phyloP scores from a whole-genome alignment of 2,888 invertebrate genomes.

The Salticus scenicus region DNA sequence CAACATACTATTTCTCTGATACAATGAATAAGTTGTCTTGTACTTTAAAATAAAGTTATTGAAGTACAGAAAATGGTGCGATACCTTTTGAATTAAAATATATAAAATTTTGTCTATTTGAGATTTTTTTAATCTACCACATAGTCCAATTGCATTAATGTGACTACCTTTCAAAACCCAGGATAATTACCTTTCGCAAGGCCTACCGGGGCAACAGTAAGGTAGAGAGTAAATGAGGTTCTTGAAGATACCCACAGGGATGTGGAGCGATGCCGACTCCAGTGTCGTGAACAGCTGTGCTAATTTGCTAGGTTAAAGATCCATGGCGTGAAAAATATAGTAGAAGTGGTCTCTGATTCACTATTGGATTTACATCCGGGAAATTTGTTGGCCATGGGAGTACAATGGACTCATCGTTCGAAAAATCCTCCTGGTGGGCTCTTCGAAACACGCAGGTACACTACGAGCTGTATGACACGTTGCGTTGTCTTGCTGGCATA shows the following conservation, averaged over 20 bases:
- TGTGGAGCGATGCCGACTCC: neutral
- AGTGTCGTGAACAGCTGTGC: neutral
- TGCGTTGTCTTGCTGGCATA: neutral
- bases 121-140: no score
- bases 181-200: neutral
- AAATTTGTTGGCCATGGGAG: neutral
- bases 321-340: neutral
- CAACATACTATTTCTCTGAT: no score
- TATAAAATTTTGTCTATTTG: no score
- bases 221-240: neutral
- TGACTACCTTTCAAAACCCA: neutral
- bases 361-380: neutral
- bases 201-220: neutral
- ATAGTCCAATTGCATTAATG: neutral
- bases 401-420: neutral
- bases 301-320: neutral
- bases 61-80: no score
- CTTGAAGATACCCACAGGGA: neutral
- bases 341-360: neutral
- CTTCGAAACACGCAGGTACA: neutral
- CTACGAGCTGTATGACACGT: neutral
- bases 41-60: no score
- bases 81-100: no score
- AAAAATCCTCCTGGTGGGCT: no score
- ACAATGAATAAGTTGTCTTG: no score